phyloP scores from a whole-genome alignment of 2,797 vertebrate genomes.

The Anas flavirostris region DNA sequence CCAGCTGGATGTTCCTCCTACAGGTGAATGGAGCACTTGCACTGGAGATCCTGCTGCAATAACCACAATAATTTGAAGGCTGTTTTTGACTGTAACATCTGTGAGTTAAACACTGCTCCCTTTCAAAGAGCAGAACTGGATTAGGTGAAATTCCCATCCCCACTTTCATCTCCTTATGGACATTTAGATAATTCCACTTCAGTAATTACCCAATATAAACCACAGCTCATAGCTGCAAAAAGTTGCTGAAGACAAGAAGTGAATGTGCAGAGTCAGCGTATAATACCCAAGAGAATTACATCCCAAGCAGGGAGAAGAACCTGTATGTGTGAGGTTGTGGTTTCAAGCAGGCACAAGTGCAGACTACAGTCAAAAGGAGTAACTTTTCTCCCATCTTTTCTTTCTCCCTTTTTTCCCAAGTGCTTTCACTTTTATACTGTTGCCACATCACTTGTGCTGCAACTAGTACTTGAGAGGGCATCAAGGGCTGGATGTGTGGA shows the following conservation, averaged over 20 bases:
- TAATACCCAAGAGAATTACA: background rate
- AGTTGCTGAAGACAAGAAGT: constrained; percentile 24
- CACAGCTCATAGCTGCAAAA: constrained; percentile 38
- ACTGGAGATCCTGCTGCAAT: background rate
- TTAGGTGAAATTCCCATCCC: constrained; percentile 13
- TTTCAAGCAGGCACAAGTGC: background rate
- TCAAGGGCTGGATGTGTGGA: background rate
- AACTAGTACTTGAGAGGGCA: background rate
- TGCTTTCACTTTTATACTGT: background rate
- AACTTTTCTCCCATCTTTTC: background rate
- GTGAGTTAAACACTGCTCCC: background rate
- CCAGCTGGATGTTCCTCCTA: background rate
- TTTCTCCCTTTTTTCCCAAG: background rate
- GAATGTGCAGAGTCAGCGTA: constrained; percentile 41
- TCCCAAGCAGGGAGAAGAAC: background rate
- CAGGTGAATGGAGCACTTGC: rapidly evolving
- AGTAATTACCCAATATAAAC: constrained; percentile 32
- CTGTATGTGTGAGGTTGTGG: background rate
- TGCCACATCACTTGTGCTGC: background rate
- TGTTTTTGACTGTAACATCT: background rate
- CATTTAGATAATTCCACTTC: constrained; percentile 23
- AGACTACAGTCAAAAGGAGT: background rate
- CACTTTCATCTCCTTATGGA: constrained; percentile 43
- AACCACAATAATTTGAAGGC: background rate
- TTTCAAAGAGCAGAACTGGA: background rate